Conservation (phyloP, 1,140 invertebrate species). For the Calycopis cecrops region DNA sequence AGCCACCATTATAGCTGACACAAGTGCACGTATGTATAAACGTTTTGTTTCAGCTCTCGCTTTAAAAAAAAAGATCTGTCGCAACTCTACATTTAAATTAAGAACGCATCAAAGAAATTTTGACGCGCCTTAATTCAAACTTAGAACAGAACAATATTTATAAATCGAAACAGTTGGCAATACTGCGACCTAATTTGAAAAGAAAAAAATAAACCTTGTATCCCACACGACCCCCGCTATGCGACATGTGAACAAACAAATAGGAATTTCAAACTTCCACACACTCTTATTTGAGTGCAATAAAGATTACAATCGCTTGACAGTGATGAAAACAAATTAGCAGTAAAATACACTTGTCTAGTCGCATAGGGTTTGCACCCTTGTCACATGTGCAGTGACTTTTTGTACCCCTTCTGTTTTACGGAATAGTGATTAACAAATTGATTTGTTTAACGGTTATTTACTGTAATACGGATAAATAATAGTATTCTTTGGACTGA, state of each 20-base stretch:
- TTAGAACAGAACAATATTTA: constrained; percentile 15
- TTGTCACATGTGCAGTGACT: constrained; percentile 53
- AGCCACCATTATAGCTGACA: too few relatives aligned
- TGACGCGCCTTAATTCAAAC: not conserved
- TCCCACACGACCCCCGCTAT: constrained; percentile 51
- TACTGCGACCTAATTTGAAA: constrained; percentile 35
- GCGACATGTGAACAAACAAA: constrained; percentile 69
- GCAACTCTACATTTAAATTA: too few relatives aligned
- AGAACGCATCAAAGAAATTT: not conserved
- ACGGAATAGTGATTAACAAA: constrained; percentile 38
- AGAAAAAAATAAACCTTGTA: constrained; percentile 37
- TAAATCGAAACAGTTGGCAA: constrained; percentile 33
- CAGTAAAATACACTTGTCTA: constrained; percentile 51
- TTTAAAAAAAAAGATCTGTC: too few relatives aligned
- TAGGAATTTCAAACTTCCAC: constrained; percentile 19
- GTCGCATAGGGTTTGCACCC: constrained; percentile 47
- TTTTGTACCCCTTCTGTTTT: constrained; percentile 59
- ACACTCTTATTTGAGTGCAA: not conserved
- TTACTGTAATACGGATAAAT: too few relatives aligned
- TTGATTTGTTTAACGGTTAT: constrained; percentile 41
- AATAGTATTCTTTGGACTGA: too few relatives aligned
- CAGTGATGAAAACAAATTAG: constrained; percentile 27
- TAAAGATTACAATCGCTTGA: constrained; percentile 29
- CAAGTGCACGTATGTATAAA: too few relatives aligned
- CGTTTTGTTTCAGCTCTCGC: too few relatives aligned